These are phyloP conservation scores for Trichonephila clavata DNA, from an alignment of 1,140 invertebrate species.

Conservation along the genomic window DNA sequence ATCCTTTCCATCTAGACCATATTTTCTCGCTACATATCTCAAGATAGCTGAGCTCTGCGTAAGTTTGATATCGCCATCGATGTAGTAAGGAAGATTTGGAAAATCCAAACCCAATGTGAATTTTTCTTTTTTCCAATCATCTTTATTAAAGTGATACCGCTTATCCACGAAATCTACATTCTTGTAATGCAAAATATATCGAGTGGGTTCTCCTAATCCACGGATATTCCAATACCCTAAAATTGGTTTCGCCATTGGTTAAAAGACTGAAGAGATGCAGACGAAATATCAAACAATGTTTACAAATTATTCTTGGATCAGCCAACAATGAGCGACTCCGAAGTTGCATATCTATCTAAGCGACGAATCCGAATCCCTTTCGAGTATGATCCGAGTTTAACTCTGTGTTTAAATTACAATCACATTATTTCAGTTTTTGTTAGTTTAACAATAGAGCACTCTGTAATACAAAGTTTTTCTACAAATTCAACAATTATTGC, in stretches of 20 bases:
- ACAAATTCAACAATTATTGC: too few species aligned
- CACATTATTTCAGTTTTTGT: too few species aligned
- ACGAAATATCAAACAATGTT: too few species aligned
- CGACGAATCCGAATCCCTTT: too few species aligned
- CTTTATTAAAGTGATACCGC: conserved; percentile 77
- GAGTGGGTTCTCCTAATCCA: conserved; percentile 87
- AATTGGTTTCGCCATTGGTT: background rate
- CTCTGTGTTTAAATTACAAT: too few species aligned
- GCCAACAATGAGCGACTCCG: too few species aligned
- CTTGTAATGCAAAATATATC: conserved; percentile 87
- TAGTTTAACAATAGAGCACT: too few species aligned
- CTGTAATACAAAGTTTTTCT: too few species aligned
- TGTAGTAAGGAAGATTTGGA: conserved; percentile 79
- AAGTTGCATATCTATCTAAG: too few species aligned
- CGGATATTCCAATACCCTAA: conserved; percentile 87
- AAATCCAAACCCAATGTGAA: conserved; percentile 79
- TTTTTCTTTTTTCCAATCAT: conserved; percentile 79
- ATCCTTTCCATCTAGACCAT: conserved; percentile 79
- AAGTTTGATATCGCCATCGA: conserved; percentile 78
- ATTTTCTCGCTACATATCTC: conserved; percentile 81
- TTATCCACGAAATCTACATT: conserved; percentile 87
- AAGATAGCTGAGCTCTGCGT: conserved; percentile 83
- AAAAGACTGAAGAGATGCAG: too few species aligned
- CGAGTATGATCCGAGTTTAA: too few species aligned
- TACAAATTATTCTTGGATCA: too few species aligned